Evolutionary conservation across 2,113 vertebrate genomes (phyloP).

Genomic region (Strix uralensis): DNA sequence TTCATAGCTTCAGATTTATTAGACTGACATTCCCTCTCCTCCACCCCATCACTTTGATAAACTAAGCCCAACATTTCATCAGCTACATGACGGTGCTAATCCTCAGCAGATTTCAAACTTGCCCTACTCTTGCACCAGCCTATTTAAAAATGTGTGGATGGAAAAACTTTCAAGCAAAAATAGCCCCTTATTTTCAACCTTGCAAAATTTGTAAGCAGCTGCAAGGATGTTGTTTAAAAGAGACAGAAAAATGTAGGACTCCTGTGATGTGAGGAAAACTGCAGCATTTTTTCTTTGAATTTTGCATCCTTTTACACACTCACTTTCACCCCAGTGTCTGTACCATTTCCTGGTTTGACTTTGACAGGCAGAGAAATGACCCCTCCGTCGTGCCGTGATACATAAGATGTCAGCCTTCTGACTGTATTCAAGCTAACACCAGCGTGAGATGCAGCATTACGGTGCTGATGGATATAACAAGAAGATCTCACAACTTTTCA

Average conservation of each 20-base stretch:
- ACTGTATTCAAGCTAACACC: not conserved
- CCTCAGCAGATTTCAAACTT: not conserved
- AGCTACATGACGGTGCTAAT: not conserved
- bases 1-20: not conserved
- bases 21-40: not conserved
- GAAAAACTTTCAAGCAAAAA: not conserved
- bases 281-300: not conserved
- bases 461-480: not conserved
- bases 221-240: not conserved
- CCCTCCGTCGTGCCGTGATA: accelerated
- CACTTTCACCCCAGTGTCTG: not conserved
- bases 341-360: not conserved
- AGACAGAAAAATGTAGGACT: not conserved
- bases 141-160: not conserved
- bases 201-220: not conserved
- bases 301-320: not conserved
- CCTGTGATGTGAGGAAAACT: not conserved
- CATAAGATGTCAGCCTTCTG: not conserved
- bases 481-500: not conserved
- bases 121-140: not conserved
- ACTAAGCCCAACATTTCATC: not conserved
- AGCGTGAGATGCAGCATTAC: not conserved
- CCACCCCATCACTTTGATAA: not conserved
- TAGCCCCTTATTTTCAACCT: not conserved
- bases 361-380: not conserved